phyloP scores from a whole-genome alignment of 1,140 invertebrate genomes.

The Probaryconus sp. region DNA sequence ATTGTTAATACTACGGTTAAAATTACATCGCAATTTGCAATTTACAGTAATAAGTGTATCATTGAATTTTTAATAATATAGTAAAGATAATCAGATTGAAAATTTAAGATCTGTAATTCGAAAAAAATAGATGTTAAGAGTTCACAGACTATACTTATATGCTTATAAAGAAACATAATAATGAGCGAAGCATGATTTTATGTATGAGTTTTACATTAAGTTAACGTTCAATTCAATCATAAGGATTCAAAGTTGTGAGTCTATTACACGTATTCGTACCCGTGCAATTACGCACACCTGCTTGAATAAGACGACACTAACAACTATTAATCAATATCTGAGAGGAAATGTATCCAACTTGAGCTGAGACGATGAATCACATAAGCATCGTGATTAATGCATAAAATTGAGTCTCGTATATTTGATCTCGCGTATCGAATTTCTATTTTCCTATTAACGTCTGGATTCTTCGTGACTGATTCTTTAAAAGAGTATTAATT shows the following conservation, averaged over 20 bases:
- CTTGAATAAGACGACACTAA: conserved; percentile 34
- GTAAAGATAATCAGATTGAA: no score
- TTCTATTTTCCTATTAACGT: conserved; percentile 19
- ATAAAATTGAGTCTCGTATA: conserved; percentile 19
- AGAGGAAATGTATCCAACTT: conserved; percentile 27
- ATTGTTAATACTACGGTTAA: no score
- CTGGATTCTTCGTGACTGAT: conserved; percentile 1
- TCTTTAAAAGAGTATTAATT: conserved; percentile 9
- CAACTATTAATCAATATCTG: conserved; percentile 44
- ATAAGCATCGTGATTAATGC: conserved; percentile 16
- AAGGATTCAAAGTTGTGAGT: conserved; percentile 19
- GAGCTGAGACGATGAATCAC: conserved; percentile 13
- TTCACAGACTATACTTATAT: no score
- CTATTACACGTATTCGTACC: conserved; percentile 34
- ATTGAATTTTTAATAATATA: no score
- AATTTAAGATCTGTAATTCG: no score
- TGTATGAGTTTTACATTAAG: conserved; percentile 8
- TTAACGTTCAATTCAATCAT: conserved; percentile 25
- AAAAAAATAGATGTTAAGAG: no score
- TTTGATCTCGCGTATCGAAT: conserved; percentile 16
- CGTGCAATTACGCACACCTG: conserved; percentile 33
- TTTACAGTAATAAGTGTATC: no score
- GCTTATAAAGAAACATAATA: no score
- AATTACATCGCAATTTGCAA: neutral
- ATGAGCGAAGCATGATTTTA: neutral